A percentile compares a stretch with the other conserved stretches of the same genome.
These are phyloP conservation scores for Reticulitermes lucifugus DNA, from an alignment of 2,888 invertebrate species.

Conservation along the genomic window DNA sequence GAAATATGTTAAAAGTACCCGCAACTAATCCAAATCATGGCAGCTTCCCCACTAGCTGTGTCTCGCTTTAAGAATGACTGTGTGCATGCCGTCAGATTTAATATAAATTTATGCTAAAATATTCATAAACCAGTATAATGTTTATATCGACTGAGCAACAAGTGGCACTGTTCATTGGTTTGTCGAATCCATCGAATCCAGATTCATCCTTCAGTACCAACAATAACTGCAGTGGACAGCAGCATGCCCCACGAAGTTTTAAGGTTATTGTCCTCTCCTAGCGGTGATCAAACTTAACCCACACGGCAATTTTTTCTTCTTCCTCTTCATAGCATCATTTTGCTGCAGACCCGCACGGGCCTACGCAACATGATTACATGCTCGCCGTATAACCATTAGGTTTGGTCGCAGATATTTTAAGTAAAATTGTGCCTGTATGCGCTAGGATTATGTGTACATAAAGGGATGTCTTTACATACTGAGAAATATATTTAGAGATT, in stretches of 20 bases:
- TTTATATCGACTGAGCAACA: background rate
- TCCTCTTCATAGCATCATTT: background rate
- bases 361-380: background rate
- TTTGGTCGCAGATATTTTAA: too few relatives aligned
- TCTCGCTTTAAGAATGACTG: too few relatives aligned
- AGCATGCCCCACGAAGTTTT: background rate
- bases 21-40: too few relatives aligned
- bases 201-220: background rate
- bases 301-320: background rate
- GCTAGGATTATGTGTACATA: background rate
- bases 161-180: background rate
- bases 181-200: background rate
- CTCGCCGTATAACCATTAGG: too few relatives aligned
- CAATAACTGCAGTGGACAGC: slow-evolving; percentile 8
- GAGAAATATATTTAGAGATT: background rate
- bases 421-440: background rate
- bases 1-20: too few relatives aligned
- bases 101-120: too few relatives aligned
- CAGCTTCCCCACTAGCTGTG: too few relatives aligned
- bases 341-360: background rate
- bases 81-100: too few relatives aligned
- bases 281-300: background rate
- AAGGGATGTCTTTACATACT: background rate
- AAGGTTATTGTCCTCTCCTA: background rate
- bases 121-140: too few relatives aligned